A percentile compares a stretch with the other conserved stretches of the same genome.
Conservation (phyloP, 2,113 vertebrate species). For the Seriola rivoliana region DNA sequence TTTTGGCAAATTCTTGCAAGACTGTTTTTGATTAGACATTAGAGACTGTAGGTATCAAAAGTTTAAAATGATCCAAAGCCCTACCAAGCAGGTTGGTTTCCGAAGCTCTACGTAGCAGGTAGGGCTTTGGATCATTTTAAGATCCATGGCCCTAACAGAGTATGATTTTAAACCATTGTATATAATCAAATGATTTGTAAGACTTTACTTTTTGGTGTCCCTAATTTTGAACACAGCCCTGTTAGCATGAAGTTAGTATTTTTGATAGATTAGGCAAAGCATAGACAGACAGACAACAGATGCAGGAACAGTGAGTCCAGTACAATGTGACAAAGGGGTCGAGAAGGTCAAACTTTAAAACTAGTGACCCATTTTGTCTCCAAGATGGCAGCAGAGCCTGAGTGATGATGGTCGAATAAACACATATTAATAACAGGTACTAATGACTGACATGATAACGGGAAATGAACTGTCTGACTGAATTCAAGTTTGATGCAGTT, state of each 20-base stretch:
- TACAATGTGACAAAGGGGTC: slow-evolving; percentile 6
- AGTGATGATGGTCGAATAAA: not conserved
- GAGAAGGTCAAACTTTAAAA: slow-evolving; percentile 23
- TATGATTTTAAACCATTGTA: too few relatives aligned
- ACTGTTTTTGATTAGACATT: too few relatives aligned
- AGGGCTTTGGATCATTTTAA: too few relatives aligned
- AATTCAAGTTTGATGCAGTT: not conserved
- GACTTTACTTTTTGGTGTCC: too few relatives aligned
- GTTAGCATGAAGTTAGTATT: not conserved
- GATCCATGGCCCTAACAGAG: too few relatives aligned
- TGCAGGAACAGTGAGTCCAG: not conserved
- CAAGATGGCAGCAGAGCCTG: not conserved
- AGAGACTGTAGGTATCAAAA: not conserved
- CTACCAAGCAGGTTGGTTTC: too few relatives aligned
- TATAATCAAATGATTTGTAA: not conserved
- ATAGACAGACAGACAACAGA: not conserved
- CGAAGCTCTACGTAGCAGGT: too few relatives aligned
- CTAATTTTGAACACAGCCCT: not conserved
- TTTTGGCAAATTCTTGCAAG: not conserved
- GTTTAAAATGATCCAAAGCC: not conserved
- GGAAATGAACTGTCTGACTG: not conserved
- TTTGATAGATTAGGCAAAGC: not conserved
- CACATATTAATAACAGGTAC: slow-evolving; percentile 9
- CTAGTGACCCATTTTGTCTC: slow-evolving; percentile 11
- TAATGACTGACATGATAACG: not conserved